A percentile compares a stretch with the other conserved stretches of the same genome.
Evolutionary conservation across 2,888 invertebrate species (phyloP).

Genomic region (Amphipyra tragopoginis): DNA sequence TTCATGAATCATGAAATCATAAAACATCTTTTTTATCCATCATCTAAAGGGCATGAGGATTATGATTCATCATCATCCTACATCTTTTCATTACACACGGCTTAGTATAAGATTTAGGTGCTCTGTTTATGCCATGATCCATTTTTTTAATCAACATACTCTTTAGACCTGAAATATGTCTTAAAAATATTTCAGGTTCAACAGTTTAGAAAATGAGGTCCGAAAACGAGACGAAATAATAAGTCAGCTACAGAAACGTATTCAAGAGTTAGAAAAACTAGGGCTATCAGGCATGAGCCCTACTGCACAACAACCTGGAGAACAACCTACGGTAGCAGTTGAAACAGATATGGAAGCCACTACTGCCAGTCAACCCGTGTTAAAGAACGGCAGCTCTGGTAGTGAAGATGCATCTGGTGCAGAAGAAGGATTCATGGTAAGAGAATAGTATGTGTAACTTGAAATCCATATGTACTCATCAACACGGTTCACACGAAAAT

Average conservation of each 20-base stretch:
- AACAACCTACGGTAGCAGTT: constrained; percentile 37
- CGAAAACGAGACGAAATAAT: constrained; percentile 95
- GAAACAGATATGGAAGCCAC: constrained; percentile 42
- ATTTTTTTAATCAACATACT: too few species aligned
- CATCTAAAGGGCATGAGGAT: too few species aligned
- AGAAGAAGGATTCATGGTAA: constrained; percentile 88
- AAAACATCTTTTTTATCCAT: too few species aligned
- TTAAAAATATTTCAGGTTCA: constrained; percentile 85
- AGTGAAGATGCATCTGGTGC: constrained; percentile 83
- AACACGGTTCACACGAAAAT: too few species aligned
- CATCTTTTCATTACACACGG: too few species aligned
- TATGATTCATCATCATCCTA: too few species aligned
- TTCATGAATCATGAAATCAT: too few species aligned
- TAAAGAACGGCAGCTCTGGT: constrained; percentile 82
- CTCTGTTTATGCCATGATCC: too few species aligned
- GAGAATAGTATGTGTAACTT: constrained; percentile 3
- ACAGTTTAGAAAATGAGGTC: constrained; percentile 95
- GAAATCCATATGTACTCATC: background rate
- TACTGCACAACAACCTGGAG: constrained; percentile 49
- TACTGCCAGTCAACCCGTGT: constrained; percentile 52
- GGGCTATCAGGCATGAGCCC: constrained; percentile 68
- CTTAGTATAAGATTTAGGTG: too few species aligned
- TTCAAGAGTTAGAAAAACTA: constrained; percentile 91
- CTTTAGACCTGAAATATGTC: background rate
- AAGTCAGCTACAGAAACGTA: constrained; percentile 93